Conservation (phyloP, 2,797 vertebrate genomes). For the Limnodromus scolopaceus region DNA sequence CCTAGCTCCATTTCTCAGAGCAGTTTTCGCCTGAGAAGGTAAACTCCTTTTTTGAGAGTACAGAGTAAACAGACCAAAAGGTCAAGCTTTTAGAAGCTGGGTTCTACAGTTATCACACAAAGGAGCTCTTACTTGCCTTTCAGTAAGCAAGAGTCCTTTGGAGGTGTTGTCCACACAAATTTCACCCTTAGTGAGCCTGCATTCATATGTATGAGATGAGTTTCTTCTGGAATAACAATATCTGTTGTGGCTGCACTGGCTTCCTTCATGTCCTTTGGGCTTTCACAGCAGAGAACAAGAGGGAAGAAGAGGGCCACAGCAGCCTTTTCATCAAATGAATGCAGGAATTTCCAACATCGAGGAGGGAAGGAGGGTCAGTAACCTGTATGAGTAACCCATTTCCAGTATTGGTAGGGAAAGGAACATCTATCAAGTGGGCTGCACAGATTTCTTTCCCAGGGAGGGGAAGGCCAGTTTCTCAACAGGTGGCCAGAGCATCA, state of each 20-base stretch:
- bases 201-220: neutral
- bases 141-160: constrained; percentile 20
- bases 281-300: neutral
- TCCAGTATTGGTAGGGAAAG: neutral
- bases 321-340: neutral
- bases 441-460: neutral
- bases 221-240: neutral
- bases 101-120: neutral
- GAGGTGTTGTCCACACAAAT: neutral
- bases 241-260: neutral
- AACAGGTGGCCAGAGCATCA: neutral
- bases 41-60: neutral
- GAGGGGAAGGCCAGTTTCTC: neutral
- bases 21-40: neutral
- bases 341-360: neutral
- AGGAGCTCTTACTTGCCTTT: constrained; percentile 23
- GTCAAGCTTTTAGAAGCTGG: constrained; percentile 12
- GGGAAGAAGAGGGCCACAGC: neutral
- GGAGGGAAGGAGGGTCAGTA: neutral
- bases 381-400: neutral
- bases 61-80: constrained; percentile 5
- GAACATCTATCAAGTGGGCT: neutral
- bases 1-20: constrained; percentile 5
- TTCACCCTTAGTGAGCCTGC: neutral
- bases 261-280: neutral